phyloP scores from a whole-genome alignment of 2,888 invertebrate genomes.

The Cynaeus angustus region DNA sequence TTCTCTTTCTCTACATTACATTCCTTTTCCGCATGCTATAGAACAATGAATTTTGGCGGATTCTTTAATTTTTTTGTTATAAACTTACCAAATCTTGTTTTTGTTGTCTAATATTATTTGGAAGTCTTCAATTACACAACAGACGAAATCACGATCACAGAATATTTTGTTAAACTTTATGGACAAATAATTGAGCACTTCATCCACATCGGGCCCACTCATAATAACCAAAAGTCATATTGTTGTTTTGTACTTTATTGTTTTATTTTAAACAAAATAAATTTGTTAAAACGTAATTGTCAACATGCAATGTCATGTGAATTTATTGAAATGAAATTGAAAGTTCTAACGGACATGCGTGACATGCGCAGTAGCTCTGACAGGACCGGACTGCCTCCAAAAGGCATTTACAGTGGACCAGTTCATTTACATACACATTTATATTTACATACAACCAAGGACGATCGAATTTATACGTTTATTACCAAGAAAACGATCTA shows the following conservation, averaged over 20 bases:
- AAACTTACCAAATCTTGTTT: conserved; percentile 60
- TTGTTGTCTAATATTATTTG: conserved; percentile 59
- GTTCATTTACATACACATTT: not conserved
- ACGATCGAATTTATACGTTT: too few species aligned
- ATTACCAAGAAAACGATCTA: too few species aligned
- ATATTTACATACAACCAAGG: too few species aligned
- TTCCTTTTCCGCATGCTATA: conserved; percentile 64
- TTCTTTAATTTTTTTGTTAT: not conserved
- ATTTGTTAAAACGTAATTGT: conserved; percentile 20
- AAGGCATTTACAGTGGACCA: not conserved
- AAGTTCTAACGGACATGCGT: conserved; percentile 41
- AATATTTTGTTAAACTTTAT: conserved; percentile 65
- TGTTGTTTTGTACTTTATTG: conserved; percentile 29
- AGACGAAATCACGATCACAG: conserved; percentile 65
- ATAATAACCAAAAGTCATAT: conserved; percentile 53
- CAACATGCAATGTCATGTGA: conserved; percentile 41
- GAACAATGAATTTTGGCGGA: conserved; percentile 16
- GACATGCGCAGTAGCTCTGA: conserved; percentile 29
- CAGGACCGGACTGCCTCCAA: conserved; percentile 20
- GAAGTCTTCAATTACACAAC: conserved; percentile 63
- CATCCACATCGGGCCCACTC: conserved; percentile 61
- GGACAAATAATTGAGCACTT: conserved; percentile 62
- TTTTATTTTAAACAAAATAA: conserved; percentile 11
- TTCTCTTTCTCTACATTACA: conserved; percentile 68
- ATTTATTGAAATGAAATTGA: conserved; percentile 43